phyloP scores from a whole-genome alignment of 2,888 invertebrate genomes.

The Synanthedon formicaeformis region DNA sequence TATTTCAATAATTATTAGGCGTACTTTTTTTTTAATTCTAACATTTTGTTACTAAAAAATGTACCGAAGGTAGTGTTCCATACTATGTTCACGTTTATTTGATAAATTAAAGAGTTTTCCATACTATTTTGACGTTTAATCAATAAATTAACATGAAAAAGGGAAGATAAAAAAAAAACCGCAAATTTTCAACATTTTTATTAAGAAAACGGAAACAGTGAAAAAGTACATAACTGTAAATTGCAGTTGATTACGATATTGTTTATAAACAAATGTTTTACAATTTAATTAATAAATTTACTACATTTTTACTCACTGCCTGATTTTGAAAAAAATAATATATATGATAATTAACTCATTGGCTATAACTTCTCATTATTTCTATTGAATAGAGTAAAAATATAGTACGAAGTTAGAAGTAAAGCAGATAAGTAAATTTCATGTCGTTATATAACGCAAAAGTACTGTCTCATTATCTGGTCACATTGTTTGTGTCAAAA shows the following conservation, averaged over 20 bases:
- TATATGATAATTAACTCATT: background rate
- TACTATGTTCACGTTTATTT: no score
- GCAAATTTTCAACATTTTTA: slow-evolving; percentile 65
- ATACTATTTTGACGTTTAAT: no score
- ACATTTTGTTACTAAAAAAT: no score
- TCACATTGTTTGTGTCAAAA: background rate
- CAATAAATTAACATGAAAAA: no score
- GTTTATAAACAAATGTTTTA: slow-evolving; percentile 59
- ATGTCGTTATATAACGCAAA: slow-evolving; percentile 46
- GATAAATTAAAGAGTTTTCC: no score
- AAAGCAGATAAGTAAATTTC: slow-evolving; percentile 60
- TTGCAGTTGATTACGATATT: slow-evolving; percentile 63
- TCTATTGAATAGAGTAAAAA: slow-evolving; percentile 47
- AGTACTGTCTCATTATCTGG: slow-evolving; percentile 40
- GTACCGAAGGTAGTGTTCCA: no score
- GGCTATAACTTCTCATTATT: background rate
- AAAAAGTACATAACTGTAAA: slow-evolving; percentile 71
- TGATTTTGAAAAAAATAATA: background rate
- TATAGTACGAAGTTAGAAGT: slow-evolving; percentile 47
- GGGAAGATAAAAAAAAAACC: background rate
- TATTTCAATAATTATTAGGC: no score
- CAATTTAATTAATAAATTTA: slow-evolving; percentile 32
- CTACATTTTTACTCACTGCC: slow-evolving; percentile 39
- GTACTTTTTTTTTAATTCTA: no score
- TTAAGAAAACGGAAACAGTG: slow-evolving; percentile 71